Percentiles rank a stretch among this genome's conserved stretches.
phyloP scores from a whole-genome alignment of 2,797 vertebrate species.

The Liparis tanakae region DNA sequence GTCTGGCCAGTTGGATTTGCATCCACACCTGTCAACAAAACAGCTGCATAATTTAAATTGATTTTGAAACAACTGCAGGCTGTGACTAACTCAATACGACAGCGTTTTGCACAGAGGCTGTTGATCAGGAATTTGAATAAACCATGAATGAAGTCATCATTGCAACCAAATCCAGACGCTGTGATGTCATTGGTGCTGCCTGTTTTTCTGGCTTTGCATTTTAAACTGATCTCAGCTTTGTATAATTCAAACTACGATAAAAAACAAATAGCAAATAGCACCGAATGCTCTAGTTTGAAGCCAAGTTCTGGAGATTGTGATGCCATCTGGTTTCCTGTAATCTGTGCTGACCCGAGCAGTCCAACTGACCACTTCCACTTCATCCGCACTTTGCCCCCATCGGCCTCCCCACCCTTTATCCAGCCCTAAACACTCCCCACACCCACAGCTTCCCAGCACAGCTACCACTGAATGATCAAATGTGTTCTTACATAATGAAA shows the following conservation, averaged over 20 bases:
- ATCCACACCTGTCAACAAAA: conserved; percentile 33
- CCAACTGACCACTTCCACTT: conserved; percentile 66
- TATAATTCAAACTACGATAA: conserved; percentile 42
- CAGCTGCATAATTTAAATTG: conserved; percentile 32
- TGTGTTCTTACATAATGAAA: not conserved
- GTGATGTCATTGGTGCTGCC: conserved; percentile 13
- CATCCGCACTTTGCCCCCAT: conserved; percentile 53
- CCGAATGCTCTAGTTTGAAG: conserved; percentile 43
- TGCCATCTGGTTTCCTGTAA: conserved; percentile 72
- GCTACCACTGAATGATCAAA: conserved; percentile 8
- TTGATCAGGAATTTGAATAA: conserved; percentile 42
- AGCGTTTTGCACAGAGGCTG: conserved; percentile 41
- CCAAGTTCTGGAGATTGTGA: conserved; percentile 53
- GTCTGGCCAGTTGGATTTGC: conserved; percentile 31
- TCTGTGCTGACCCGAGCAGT: conserved; percentile 60
- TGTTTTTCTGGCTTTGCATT: conserved; percentile 20
- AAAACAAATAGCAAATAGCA: conserved; percentile 52
- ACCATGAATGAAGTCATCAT: conserved; percentile 30
- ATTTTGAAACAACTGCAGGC: conserved; percentile 16
- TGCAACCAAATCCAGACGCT: conserved; percentile 30
- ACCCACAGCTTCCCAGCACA: conserved; percentile 49
- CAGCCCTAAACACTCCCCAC: conserved; percentile 54
- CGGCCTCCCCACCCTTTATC: conserved; percentile 51
- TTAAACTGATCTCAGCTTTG: conserved; percentile 35
- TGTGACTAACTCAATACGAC: conserved; percentile 19